A percentile compares a stretch with the other conserved stretches of the same genome.
Conservation (phyloP, 1,140 invertebrate species). For the Trachelipus rathkii region DNA sequence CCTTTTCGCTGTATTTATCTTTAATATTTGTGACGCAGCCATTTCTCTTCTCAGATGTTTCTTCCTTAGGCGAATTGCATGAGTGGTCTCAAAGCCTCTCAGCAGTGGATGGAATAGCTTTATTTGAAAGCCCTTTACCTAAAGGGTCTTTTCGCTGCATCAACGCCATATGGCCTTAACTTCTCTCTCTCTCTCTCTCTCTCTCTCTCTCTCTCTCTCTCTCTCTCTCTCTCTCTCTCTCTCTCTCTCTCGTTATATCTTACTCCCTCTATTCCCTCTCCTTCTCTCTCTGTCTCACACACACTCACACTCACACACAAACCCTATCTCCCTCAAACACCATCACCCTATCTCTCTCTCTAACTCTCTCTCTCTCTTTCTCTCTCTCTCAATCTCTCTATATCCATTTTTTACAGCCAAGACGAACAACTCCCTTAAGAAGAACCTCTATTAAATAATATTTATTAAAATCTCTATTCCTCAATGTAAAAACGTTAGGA, state of each 20-base stretch:
- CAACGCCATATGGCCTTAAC: not conserved
- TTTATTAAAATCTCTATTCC: not conserved
- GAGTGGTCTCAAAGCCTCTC: not conserved
- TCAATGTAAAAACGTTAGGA: not conserved
- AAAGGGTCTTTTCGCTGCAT: not conserved
- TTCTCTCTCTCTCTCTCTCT: too few species aligned
- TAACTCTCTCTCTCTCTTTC: too few species aligned
- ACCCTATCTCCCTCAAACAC: too few species aligned
- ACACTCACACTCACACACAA: too few species aligned
- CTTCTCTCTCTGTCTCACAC: too few species aligned
- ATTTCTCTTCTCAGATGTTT: not conserved
- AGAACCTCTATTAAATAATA: slow-evolving; percentile 1
- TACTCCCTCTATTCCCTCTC: too few species aligned
- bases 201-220: too few species aligned
- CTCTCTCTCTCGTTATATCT: too few species aligned
- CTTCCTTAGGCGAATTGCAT: not conserved
- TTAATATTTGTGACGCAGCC: not conserved
- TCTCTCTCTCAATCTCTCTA: too few species aligned
- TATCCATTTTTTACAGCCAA: not conserved
- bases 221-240: too few species aligned
- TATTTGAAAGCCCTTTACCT: not conserved
- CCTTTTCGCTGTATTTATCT: not conserved
- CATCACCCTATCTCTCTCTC: too few species aligned
- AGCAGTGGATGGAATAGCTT: not conserved
- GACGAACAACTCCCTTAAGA: not conserved